Conservation (phyloP, 2,113 vertebrate species). For the Podarcis cretensis region DNA sequence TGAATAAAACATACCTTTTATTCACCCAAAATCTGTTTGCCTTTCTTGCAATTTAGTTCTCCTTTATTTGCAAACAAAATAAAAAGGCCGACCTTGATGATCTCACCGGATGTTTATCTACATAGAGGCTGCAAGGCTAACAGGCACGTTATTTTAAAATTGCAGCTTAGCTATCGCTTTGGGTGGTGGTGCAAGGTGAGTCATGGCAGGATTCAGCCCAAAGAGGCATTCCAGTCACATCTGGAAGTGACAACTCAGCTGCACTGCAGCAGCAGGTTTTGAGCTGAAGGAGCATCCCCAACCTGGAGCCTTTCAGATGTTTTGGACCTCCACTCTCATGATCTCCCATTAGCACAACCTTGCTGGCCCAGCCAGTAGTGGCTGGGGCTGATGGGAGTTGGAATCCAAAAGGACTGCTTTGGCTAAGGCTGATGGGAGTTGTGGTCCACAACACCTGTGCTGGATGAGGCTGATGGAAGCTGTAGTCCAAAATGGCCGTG, state of each 20-base stretch:
- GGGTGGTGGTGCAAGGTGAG: neutral
- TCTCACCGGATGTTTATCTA: neutral
- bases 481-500: too few species aligned
- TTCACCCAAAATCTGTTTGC: too few species aligned
- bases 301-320: too few species aligned
- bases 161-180: neutral
- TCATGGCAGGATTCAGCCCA: neutral
- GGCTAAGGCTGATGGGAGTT: too few species aligned
- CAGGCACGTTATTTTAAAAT: neutral
- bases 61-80: neutral
- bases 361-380: too few species aligned
- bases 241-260: neutral
- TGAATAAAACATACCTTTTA: neutral
- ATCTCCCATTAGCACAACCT: too few species aligned
- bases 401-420: too few species aligned
- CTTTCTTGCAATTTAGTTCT: neutral
- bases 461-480: too few species aligned
- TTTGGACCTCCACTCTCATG: too few species aligned
- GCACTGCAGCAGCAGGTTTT: neutral
- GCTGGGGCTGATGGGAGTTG: too few species aligned
- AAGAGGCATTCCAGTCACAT: neutral
- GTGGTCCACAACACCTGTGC: too few species aligned
- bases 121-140: neutral
- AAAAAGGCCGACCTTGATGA: neutral
- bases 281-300: too few species aligned